phyloP scores from a whole-genome alignment of 2,888 invertebrate species.

The Aphelenchoides bicaudatus region DNA sequence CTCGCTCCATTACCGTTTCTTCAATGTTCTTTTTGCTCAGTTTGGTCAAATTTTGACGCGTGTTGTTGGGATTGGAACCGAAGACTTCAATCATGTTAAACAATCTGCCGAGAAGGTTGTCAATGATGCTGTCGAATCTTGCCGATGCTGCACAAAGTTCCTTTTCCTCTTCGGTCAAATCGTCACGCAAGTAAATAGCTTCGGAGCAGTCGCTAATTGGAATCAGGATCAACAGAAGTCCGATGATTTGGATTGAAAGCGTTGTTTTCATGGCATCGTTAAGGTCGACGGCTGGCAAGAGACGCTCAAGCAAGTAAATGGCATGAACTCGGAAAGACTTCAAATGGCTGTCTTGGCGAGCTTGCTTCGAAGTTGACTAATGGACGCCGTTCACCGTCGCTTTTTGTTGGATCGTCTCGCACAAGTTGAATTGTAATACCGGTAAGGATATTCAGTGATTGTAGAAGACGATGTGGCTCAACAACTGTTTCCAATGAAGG shows the following conservation, averaged over 20 bases:
- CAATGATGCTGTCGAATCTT: constrained; percentile 81
- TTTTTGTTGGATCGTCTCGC: constrained; percentile 41
- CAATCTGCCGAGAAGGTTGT: constrained; percentile 67
- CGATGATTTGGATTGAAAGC: constrained; percentile 59
- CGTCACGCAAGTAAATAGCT: constrained; percentile 69
- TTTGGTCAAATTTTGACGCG: constrained; percentile 23
- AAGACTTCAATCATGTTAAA: constrained; percentile 34
- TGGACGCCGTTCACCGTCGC: constrained; percentile 21
- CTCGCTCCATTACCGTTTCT: constrained; percentile 42
- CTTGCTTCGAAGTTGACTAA: background rate
- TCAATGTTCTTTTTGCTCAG: constrained; percentile 34
- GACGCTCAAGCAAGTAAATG: constrained; percentile 74
- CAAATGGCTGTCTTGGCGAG: constrained; percentile 11
- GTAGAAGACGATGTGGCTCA: constrained; percentile 73
- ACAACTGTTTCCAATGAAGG: constrained; percentile 78
- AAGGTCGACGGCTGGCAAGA: constrained; percentile 82
- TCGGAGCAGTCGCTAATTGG: constrained; percentile 81
- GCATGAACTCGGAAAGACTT: constrained; percentile 66
- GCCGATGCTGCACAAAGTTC: constrained; percentile 76
- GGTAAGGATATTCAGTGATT: constrained; percentile 63
- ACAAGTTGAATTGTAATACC: constrained; percentile 62
- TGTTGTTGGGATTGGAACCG: constrained; percentile 27
- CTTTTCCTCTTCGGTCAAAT: constrained; percentile 74
- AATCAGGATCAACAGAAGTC: constrained; percentile 73
- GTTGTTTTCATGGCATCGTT: constrained; percentile 73